Conservation (phyloP, 2,888 invertebrate species). For the Lydus trimaculatus region DNA sequence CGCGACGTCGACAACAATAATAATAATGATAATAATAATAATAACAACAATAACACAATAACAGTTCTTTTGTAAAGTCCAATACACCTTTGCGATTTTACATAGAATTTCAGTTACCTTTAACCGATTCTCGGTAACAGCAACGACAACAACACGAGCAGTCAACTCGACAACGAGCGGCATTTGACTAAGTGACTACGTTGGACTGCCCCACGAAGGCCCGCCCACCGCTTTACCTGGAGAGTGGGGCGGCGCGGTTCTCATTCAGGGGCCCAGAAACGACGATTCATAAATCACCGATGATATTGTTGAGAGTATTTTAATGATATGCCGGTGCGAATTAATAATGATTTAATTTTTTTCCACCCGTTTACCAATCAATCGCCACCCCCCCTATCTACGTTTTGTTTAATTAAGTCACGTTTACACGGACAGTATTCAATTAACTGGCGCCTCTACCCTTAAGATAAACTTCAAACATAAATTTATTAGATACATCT, state of each 20-base stretch:
- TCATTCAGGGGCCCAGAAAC: slow-evolving; percentile 59
- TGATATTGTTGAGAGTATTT: slow-evolving; percentile 47
- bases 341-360: slow-evolving; percentile 21
- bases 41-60: neutral
- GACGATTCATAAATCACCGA: slow-evolving; percentile 58
- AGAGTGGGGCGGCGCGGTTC: slow-evolving; percentile 51
- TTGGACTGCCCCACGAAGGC: slow-evolving; percentile 56
- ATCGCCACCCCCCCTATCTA: neutral
- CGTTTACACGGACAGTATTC: neutral
- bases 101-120: neutral
- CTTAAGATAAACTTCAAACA: neutral
- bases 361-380: slow-evolving; percentile 7
- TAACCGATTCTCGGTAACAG: neutral
- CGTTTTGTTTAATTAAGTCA: neutral
- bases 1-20: slow-evolving; percentile 19
- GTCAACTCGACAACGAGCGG: slow-evolving; percentile 53
- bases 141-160: slow-evolving; percentile 44
- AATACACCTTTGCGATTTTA: neutral
- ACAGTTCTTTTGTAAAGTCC: neutral
- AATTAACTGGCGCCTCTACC: neutral
- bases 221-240: slow-evolving; percentile 59
- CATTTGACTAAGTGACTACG: slow-evolving; percentile 59
- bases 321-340: slow-evolving; percentile 40
- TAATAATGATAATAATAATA: neutral
- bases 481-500: neutral